Evolutionary conservation across 2,797 vertebrate species (phyloP), one percentile per base, ranked within the genome.

Genomic region (Ambastaia sidthimunki): DNA sequence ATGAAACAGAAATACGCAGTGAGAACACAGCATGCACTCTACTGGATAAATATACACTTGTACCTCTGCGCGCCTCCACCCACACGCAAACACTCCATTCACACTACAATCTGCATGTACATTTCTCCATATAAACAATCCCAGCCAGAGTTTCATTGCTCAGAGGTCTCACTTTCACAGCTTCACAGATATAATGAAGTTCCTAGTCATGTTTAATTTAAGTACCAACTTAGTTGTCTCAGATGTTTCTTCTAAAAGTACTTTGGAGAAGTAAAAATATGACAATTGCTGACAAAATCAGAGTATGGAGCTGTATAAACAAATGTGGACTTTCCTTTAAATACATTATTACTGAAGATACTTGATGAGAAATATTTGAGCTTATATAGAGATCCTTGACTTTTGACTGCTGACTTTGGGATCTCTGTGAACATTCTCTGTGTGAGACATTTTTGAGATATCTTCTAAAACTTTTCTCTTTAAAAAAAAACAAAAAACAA

Each of bases 31-130:
- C 57, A 81, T 66, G 31, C 59, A 78, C 23, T 21, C 76, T 41
- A 44, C 66, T 76, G 79, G 67, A 75, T 80, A 83, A 85, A 82
- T 69, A 78, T 78, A 82, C 59, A 74, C 80, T 74, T 78, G 71
- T 77, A 74, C 55, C 57, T 74, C 63, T 54, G 47, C 63, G 10
- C 19, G 1, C 52, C 6, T 47, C 68, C 65, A 71, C 71, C 63
- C 62, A 68, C 41, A 48, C 52, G 28, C 23, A 70, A 44, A 41
- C 52, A 59, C 62, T 57, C 16, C 65, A 57, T 25, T 68, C 69
- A 70, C 66, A 54, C 52, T 28, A 28, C 52, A 31, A 34, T n/a
- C n/a, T n/a, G n/a, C n/a, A 71, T 54, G 18, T 19, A 34, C 65
- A 67, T 12, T 55, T 31, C 31, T 34, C 15, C 62, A 68, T 23